A percentile compares a stretch with the other conserved stretches of the same genome.
phyloP scores from a whole-genome alignment of 2,113 vertebrate species.

The Chroicocephalus ridibundus region DNA sequence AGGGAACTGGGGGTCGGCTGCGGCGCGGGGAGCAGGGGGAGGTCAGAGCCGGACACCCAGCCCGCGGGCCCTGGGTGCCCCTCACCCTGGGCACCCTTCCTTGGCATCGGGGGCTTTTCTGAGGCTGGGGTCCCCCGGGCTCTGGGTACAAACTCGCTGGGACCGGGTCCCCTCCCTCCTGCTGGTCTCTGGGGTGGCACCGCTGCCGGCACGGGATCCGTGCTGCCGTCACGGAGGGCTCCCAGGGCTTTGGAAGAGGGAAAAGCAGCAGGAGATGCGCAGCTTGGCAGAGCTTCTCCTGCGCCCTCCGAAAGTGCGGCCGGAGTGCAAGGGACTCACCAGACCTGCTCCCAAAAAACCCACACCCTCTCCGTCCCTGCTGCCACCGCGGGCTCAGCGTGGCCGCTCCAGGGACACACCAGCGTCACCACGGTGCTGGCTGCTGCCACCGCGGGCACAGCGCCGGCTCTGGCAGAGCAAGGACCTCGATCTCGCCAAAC shows the following conservation, averaged over 20 bases:
- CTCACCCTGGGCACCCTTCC: not conserved
- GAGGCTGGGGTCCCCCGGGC: not conserved
- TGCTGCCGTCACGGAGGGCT: fast-evolving
- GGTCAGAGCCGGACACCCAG: fast-evolving
- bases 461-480: not conserved
- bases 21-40: fast-evolving
- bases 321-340: not conserved
- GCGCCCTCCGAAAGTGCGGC: fast-evolving
- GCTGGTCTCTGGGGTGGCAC: fast-evolving
- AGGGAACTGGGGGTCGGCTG: not conserved
- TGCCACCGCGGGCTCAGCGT: not conserved
- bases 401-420: fast-evolving
- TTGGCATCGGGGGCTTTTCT: fast-evolving
- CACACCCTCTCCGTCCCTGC: no score
- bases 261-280: not conserved
- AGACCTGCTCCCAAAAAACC: not conserved
- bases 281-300: not conserved
- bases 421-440: not conserved
- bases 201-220: fast-evolving
- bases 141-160: not conserved
- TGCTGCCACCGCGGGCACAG: no score
- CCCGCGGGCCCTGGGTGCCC: not conserved
- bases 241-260: not conserved
- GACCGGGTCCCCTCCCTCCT: not conserved
- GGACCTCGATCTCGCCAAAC: not conserved